A percentile compares a stretch with the other conserved stretches of the same genome.
Evolutionary conservation across 2,113 vertebrate genomes (phyloP).

Genomic region (Scatophagus argus): DNA sequence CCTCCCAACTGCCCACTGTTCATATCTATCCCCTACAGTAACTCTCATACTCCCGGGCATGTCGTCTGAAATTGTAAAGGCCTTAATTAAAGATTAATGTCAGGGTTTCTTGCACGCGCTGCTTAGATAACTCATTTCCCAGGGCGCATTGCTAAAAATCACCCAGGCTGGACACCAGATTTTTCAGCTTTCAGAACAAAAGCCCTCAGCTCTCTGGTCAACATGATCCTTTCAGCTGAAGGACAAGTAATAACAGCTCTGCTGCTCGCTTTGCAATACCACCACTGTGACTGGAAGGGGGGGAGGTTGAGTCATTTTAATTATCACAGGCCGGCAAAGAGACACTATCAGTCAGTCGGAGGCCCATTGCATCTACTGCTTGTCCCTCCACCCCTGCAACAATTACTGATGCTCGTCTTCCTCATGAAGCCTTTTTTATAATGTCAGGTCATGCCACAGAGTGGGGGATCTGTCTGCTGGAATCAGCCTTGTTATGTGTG

Average conservation of each 20-base stretch:
- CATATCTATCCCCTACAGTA: constrained; percentile 59
- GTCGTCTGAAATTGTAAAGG: constrained; percentile 68
- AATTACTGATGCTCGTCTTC: constrained; percentile 62
- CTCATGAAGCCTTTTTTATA: constrained; percentile 47
- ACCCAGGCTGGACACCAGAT: constrained; percentile 54
- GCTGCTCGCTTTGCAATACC: constrained; percentile 35
- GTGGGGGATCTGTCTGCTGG: constrained; percentile 28
- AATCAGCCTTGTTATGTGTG: constrained; percentile 35
- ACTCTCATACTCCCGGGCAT: constrained; percentile 57
- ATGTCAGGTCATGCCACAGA: constrained; percentile 48
- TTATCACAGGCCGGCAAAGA: constrained; percentile 72
- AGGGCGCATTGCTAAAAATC: constrained; percentile 65
- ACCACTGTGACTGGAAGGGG: constrained; percentile 33
- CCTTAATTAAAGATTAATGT: constrained; percentile 85
- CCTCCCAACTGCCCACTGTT: constrained; percentile 20
- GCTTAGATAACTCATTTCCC: constrained; percentile 79
- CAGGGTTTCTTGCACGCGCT: constrained; percentile 64
- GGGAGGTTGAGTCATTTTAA: constrained; percentile 66
- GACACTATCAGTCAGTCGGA: constrained; percentile 64
- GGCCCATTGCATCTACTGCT: constrained; percentile 26
- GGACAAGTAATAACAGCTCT: constrained; percentile 61
- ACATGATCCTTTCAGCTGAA: constrained; percentile 56
- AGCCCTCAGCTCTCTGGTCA: constrained; percentile 56
- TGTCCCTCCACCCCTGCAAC: constrained; percentile 37
- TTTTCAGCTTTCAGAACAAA: constrained; percentile 60